Evolutionary conservation across 2,113 vertebrate species (phyloP), one percentile per base, ranked within the genome.

Genomic region (Syngnathus scovelli): DNA sequence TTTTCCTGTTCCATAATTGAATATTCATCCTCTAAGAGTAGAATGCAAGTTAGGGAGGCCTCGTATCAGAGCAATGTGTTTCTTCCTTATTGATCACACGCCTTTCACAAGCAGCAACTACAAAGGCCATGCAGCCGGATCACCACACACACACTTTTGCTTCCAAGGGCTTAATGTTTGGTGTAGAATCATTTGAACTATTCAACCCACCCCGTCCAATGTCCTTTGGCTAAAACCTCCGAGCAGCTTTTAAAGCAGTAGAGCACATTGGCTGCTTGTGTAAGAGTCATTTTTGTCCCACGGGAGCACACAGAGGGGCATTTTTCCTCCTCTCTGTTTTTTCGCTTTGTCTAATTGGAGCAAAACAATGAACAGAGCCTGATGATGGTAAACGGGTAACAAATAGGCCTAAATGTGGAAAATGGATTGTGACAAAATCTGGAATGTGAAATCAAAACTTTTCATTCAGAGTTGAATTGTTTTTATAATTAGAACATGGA

Each of bases 291-390:
- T 80, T 74, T 61, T 71, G 76, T 79, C 78, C 78, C 36, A 39
- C 3, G 44, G 73, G 76, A 77, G 59, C 71, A 78, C 63, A 16
- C 5, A 70, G 77, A 77, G 65, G 55, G 71, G 79, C 69, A 70
- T 61, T 77, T 33, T 78, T 75, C 59, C 49, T 71, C 49, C 19
- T 9, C 56, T 66, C 67, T 78, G 76, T 43, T 55, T 74, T 70
- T 71, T 48, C 77, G 70, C 68, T 13, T 33, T 48, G 71, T 69
- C 63, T 68, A 77, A 85, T 86, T 77, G 76, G 69, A 67, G 48
- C 36, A 60, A 66, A 52, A 85, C 83, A 85, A 76, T 78, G 75
- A 67, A 76, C 79, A 79, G 70, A 79, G 75, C 68, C 36, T 73
- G 72, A 75, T 9, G 37, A 60, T 62, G 49, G 19, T 51, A 51